Evolutionary conservation across 2,797 vertebrate genomes (phyloP), one percentile per base, ranked within the genome.

Genomic region (Balearica regulorum): DNA sequence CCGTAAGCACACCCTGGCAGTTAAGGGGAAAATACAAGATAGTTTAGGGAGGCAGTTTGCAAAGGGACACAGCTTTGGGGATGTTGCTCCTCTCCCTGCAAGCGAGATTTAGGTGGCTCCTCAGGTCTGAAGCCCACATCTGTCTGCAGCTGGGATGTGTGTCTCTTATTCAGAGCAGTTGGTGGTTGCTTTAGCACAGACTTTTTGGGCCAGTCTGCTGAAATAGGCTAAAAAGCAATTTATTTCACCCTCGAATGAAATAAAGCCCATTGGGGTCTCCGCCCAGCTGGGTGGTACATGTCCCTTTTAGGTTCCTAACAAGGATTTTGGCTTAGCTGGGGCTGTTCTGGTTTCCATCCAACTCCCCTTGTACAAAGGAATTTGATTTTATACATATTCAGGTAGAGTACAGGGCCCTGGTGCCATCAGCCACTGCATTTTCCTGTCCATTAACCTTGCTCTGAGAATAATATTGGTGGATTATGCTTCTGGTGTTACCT

Each of bases 371-470:
- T 60, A 60, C 57, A 43, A 16, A 66, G 20, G 28, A 65, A 8
- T 26, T 83, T 64, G 60, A 54, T 37, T 71, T 92, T 61, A 29
- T 54, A 35, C 18, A 1, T 35, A 44, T 70, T 79, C 90, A 87
- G 69, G 69, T 46, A 35, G 78, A 68, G 28, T 21, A 7, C 26
- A 35, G 58, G 41, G 58, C 39, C 11, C 46, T 60, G 66, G 44
- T 83, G 33, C 80, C 29, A 71, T 37, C 80, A 91, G 70, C 31
- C 70, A 8, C 54, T 55, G 66, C 66, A 29, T 79, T 87, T 96
- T 84, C 66, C 83, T 64, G 18, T 73, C 95, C 68, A 46, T 95
- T 94, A 88, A 90, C 77, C 88, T 90, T 41, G 73, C 77, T 68
- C 55, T 53, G 72, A 69, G 90, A 66, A 13, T 62, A 81, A 82